phyloP scores from a whole-genome alignment of 1,140 invertebrate genomes.

The Euura lappo region DNA sequence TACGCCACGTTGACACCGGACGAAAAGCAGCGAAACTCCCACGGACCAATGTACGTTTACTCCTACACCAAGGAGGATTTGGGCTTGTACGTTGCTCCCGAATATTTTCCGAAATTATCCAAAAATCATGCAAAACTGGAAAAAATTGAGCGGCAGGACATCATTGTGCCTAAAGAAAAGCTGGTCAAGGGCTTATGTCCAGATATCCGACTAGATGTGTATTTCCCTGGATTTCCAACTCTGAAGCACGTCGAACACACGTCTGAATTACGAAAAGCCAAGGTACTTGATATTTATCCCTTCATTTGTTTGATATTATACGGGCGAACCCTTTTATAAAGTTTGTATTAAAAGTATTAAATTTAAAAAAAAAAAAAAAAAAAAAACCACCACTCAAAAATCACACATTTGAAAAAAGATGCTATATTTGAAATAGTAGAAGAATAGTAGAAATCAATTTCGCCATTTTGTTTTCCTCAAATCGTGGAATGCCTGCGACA shows the following conservation, averaged over 20 bases:
- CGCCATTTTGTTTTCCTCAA: no score
- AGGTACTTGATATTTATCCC: conserved; percentile 47
- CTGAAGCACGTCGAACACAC: conserved; percentile 82
- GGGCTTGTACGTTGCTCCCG: conserved; percentile 65
- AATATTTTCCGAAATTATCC: conserved; percentile 70
- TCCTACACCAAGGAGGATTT: conserved; percentile 67
- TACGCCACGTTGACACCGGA: conserved; percentile 71
- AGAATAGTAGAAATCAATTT: no score
- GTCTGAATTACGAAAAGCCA: conserved; percentile 70
- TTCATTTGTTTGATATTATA: conserved; percentile 27
- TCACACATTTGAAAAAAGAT: no score
- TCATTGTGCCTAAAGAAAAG: conserved; percentile 65
- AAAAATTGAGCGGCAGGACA: conserved; percentile 63
- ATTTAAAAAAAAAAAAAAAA: conserved; percentile 21
- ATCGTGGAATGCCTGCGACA: neutral
- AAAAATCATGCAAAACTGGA: conserved; percentile 65
- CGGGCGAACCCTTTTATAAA: no score
- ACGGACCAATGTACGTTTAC: conserved; percentile 87
- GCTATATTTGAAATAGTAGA: no score
- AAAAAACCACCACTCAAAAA: neutral
- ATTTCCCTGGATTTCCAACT: conserved; percentile 91
- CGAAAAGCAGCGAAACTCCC: conserved; percentile 79
- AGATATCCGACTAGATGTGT: conserved; percentile 72
- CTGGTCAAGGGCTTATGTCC: conserved; percentile 79
- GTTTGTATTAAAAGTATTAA: neutral